These are phyloP conservation scores for Cynopterus sphinx DNA, from an alignment of 2,797 vertebrate species.

Conservation along the genomic window DNA sequence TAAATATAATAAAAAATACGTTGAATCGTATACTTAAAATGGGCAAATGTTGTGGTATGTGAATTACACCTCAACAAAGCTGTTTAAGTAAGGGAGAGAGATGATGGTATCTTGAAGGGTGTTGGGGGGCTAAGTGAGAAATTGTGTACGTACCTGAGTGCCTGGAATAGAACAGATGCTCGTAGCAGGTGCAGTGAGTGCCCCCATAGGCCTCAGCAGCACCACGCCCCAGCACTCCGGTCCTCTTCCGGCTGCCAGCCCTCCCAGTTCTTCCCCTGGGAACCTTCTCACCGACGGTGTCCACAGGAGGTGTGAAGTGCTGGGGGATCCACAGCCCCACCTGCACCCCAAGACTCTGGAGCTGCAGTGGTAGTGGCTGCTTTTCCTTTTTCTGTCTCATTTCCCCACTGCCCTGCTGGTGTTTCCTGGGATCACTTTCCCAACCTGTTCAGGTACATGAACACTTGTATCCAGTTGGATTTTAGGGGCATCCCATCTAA, in stretches of 20 bases:
- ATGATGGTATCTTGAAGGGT: neutral
- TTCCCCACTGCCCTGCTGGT: accelerated
- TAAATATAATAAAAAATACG: neutral
- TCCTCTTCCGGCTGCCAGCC: neutral
- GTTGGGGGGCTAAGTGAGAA: neutral
- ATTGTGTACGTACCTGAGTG: accelerated
- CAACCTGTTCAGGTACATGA: neutral
- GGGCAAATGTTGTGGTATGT: neutral
- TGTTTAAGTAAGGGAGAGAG: neutral
- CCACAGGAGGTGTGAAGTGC: neutral
- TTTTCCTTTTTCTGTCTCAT: neutral
- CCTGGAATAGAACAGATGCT: neutral
- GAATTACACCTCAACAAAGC: neutral
- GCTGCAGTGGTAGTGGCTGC: neutral
- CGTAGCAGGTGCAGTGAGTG: neutral
- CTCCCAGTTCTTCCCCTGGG: neutral
- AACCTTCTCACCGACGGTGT: neutral
- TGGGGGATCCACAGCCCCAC: neutral
- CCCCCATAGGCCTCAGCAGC: accelerated
- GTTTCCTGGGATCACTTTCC: neutral
- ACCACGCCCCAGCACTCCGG: neutral
- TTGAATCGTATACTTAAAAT: neutral
- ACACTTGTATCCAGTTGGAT: neutral
- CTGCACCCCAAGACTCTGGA: neutral
- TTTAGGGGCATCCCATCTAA: neutral